phyloP scores from a whole-genome alignment of 2,113 vertebrate genomes.

The Setophaga kirtlandii region DNA sequence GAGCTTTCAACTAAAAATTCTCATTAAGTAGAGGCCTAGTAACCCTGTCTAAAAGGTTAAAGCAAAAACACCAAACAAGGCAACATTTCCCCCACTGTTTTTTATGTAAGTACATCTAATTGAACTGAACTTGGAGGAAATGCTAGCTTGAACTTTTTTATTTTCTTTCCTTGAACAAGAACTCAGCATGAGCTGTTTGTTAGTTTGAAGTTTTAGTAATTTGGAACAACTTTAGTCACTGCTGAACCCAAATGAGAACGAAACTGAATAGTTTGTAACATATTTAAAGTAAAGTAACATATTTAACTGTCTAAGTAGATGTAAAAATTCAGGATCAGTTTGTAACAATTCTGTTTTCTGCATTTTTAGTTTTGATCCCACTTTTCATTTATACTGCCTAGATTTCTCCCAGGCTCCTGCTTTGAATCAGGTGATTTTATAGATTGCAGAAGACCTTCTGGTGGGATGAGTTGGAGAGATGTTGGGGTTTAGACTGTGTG shows the following conservation, averaged over 20 bases:
- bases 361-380: not conserved
- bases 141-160: not conserved
- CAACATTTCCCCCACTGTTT: not conserved
- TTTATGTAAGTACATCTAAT: not conserved
- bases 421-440: not conserved
- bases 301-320: not conserved
- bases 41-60: not conserved
- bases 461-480: not conserved
- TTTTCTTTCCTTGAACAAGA: not conserved
- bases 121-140: not conserved
- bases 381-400: not conserved
- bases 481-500: not conserved
- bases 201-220: not conserved
- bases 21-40: not conserved
- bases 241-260: not conserved
- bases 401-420: not conserved
- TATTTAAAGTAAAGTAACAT: not conserved
- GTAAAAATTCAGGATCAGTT: not conserved
- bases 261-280: not conserved
- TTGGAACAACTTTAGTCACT: not conserved
- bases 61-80: not conserved
- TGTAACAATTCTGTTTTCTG: not conserved
- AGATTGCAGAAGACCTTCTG: not conserved
- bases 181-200: not conserved
- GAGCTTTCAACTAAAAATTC: constrained; percentile 10